Percentiles rank a stretch among this genome's conserved stretches.
Conservation (phyloP, 2,888 invertebrate species). For the Drosophila atroscutellata region DNA sequence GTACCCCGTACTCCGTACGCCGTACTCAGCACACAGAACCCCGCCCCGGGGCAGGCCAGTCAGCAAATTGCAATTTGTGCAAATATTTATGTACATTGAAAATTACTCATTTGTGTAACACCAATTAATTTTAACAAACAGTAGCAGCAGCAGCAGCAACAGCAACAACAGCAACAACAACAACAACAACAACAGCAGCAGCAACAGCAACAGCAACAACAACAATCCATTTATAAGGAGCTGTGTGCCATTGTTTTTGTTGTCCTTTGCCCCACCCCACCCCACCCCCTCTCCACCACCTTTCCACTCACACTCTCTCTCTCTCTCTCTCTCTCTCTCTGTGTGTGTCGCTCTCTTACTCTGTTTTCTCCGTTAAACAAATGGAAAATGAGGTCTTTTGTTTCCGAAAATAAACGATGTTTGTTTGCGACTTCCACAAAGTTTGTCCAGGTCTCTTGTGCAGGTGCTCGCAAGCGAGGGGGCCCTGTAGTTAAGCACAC, state of each 20-base stretch:
- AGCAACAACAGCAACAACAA: constrained; percentile 23
- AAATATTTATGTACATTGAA: constrained; percentile 83
- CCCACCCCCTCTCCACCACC: background rate
- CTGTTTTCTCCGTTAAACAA: constrained; percentile 60
- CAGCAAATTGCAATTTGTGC: constrained; percentile 81
- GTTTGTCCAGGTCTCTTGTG: constrained; percentile 37
- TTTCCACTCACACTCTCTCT: background rate
- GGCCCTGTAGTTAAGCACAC: background rate
- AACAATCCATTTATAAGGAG: constrained; percentile 65
- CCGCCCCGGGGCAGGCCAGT: constrained; percentile 37
- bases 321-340: constrained; percentile 10
- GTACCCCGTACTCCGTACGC: too few species aligned
- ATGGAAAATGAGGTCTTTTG: constrained; percentile 80
- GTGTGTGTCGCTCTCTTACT: background rate
- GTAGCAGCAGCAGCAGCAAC: constrained; percentile 49
- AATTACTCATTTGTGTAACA: constrained; percentile 82
- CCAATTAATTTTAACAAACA: constrained; percentile 82
- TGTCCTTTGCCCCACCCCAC: constrained; percentile 32
- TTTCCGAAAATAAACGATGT: constrained; percentile 80
- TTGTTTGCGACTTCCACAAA: constrained; percentile 56
- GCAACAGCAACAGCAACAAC: constrained; percentile 32
- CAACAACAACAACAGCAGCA: constrained; percentile 41
- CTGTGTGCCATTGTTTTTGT: constrained; percentile 41
- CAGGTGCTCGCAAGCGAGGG: constrained; percentile 50
- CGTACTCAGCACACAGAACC: background rate